Evolutionary conservation across 1,140 invertebrate genomes (phyloP), one percentile per base, ranked within the genome.

Genomic region (Atta colombica): DNA sequence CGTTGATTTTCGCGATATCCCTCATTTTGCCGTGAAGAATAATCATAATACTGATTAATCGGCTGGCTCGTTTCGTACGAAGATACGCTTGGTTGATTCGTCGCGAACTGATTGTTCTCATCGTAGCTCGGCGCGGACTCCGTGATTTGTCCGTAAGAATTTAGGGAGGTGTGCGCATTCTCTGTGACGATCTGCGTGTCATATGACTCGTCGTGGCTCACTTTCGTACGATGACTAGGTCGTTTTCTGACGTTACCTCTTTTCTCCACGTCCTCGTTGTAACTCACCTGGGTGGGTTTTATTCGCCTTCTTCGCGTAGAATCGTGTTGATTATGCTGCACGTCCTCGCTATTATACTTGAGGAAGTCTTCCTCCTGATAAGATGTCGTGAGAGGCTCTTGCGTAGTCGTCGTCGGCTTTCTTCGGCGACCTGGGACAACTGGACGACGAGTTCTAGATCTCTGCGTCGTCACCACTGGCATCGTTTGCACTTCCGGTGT

Each of bases 141-240:
- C 39, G 77, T 89, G 0, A 53, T 39, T 0, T 49, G 82, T 2
- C 16, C 80, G 25, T 85, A 87, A 0, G 74, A 35, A 39, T 72
- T 90, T 14, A 80, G 4, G 0, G 72, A 61, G 0, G 61, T 16
- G 25, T 77, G 87, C 0, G 88, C 80, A n/a, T 78, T 86, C 35
- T 92, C 92, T 0, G 92, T 93, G 21, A 92, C 84, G 58, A 91
- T 82, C 35, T 92, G 88, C 3, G 89, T 80, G 35, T 92, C 91
- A 77, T 82, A 92, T 0, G 88, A 84, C 18, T 93, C 92, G 0
- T 87, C 91, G 0, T 80, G 86, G 28, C 90, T 90, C 14, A 87
- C 91, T 18, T 87, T 86, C 61, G 85, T 85, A 21, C 87, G 85
- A 16, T 92, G 89, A 18, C 88, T 87, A 0, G 89, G 92, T 78